Percentiles rank a stretch among this genome's conserved stretches.
Conservation (phyloP, 2,113 vertebrate genomes). For the Eretmochelys imbricata region DNA sequence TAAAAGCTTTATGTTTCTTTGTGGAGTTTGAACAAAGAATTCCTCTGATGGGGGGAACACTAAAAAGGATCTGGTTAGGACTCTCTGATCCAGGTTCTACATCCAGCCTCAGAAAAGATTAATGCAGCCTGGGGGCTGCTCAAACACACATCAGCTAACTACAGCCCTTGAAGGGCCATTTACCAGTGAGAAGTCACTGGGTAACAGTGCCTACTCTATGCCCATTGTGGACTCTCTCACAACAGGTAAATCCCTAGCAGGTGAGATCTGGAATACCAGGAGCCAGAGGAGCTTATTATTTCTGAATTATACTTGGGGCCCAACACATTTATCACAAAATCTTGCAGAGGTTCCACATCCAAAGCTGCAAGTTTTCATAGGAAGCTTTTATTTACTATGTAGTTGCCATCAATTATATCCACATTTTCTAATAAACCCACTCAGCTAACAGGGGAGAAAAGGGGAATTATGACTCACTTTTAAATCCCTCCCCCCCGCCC, state of each 20-base stretch:
- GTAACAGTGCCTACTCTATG: not conserved
- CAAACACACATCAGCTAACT: not conserved
- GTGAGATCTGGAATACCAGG: not conserved
- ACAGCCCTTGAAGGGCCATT: not conserved
- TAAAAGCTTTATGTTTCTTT: not conserved
- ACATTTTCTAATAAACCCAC: not conserved
- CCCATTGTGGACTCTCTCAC: not conserved
- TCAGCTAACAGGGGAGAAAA: not conserved
- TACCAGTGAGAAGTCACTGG: not conserved
- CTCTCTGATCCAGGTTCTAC: too few relatives aligned
- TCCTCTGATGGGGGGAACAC: too few relatives aligned
- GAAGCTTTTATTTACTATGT: not conserved
- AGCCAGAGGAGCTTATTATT: not conserved
- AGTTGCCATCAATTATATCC: not conserved
- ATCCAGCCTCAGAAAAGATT: too few relatives aligned
- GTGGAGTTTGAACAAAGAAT: not conserved
- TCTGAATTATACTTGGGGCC: not conserved
- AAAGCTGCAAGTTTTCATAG: not conserved
- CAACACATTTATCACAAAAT: not conserved
- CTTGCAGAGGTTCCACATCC: not conserved
- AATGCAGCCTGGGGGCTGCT: not conserved
- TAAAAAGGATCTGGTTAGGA: too few relatives aligned
- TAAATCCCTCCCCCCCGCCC: rapidly evolving
- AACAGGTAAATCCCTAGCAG: not conserved
- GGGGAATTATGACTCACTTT: not conserved